Conservation (phyloP, 1,140 invertebrate genomes). For the Sitophilus oryzae region DNA sequence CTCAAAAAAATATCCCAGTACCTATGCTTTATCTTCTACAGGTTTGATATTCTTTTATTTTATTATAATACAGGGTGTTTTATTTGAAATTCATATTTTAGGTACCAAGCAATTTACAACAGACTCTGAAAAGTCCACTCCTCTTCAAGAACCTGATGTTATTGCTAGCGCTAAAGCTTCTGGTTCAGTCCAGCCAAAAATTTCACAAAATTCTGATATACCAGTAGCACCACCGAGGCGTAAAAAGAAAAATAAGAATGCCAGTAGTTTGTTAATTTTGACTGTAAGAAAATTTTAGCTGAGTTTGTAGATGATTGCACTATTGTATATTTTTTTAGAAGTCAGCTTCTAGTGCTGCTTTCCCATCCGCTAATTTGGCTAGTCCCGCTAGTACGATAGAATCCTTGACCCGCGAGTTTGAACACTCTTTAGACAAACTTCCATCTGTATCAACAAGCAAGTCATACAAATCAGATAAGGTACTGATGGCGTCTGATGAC, state of each 20-base stretch:
- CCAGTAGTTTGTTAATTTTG: conserved; percentile 8
- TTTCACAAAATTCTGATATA: conserved; percentile 38
- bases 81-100: background rate
- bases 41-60: background rate
- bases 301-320: background rate
- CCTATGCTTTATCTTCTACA: conserved; percentile 31
- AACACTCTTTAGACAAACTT: conserved; percentile 61
- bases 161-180: conserved; percentile 83
- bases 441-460: conserved; percentile 30
- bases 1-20: conserved; percentile 41
- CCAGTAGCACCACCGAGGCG: conserved; percentile 77
- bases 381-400: conserved; percentile 75
- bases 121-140: conserved; percentile 21
- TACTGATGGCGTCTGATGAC: conserved; percentile 15
- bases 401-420: conserved; percentile 70
- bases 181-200: conserved; percentile 35
- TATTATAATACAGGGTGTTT: background rate
- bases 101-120: conserved; percentile 8
- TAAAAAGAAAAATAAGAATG: conserved; percentile 63
- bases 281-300: conserved; percentile 21
- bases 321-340: conserved; percentile 26
- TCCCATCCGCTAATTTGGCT: conserved; percentile 46
- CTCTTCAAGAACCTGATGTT: conserved; percentile 81
- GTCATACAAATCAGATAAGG: conserved; percentile 21
- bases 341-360: conserved; percentile 30